A percentile compares a stretch with the other conserved stretches of the same genome.
Conservation (phyloP, 2,113 vertebrate genomes). For the Dolichallabes microphthalmus region DNA sequence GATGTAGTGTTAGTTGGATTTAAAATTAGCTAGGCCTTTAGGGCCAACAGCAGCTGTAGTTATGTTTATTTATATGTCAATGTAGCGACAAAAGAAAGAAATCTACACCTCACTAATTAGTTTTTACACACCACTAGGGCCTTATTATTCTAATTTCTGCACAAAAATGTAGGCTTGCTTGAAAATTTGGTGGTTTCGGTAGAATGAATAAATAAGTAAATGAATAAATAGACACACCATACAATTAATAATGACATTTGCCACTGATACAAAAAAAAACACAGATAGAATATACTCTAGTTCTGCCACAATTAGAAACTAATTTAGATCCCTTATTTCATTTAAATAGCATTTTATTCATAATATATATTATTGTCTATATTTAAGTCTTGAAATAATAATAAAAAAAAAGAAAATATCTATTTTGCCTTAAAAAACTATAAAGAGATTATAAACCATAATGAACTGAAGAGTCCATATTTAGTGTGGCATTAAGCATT, state of each 20-base stretch:
- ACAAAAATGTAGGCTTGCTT: not conserved
- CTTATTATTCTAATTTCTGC: not conserved
- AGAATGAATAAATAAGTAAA: too few relatives aligned
- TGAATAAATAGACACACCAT: not conserved
- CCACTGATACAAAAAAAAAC: not conserved
- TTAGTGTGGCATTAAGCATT: not conserved
- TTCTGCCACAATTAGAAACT: not conserved
- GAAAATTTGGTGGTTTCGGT: not conserved
- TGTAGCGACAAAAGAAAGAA: too few relatives aligned
- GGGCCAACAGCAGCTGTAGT: not conserved
- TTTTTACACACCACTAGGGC: not conserved
- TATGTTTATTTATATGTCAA: not conserved
- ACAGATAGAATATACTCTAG: not conserved
- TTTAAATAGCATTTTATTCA: not conserved
- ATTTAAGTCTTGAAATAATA: too few relatives aligned
- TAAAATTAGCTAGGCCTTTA: constrained; percentile 15
- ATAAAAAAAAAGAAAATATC: too few relatives aligned
- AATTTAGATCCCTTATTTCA: not conserved
- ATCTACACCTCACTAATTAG: not conserved
- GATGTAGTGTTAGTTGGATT: constrained; percentile 21
- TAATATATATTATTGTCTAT: not conserved
- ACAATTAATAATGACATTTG: not conserved
- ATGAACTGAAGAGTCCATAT: not conserved
- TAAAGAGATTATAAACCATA: not conserved
- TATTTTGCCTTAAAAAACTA: not conserved